Conservation (phyloP, 2,888 invertebrate species). For the Microdon myrmicae region DNA sequence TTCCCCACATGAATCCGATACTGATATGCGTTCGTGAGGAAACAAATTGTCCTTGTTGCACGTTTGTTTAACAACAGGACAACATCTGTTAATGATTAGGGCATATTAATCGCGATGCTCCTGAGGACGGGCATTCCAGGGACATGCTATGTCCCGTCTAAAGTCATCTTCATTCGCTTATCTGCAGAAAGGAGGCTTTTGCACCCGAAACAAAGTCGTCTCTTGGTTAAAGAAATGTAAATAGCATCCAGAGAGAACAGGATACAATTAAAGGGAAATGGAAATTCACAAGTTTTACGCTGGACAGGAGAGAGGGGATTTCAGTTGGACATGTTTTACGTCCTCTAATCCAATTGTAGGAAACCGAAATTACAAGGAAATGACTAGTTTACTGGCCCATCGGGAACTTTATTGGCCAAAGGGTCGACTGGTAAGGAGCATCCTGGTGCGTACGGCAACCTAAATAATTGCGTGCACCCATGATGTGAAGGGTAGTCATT, state of each 20-base stretch:
- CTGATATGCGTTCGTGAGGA: constrained; percentile 1
- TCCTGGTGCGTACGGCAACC: constrained; percentile 34
- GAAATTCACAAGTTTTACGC: constrained; percentile 22
- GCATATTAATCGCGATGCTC: constrained; percentile 48
- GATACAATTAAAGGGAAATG: constrained; percentile 15
- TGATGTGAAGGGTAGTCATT: constrained; percentile 42
- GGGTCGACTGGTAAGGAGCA: neutral
- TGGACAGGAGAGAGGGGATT: constrained; percentile 35
- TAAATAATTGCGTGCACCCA: constrained; percentile 46
- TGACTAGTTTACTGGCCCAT: constrained; percentile 21
- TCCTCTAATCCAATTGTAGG: constrained; percentile 41
- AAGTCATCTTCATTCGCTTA: constrained; percentile 17
- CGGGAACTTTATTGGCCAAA: neutral
- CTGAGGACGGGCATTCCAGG: neutral
- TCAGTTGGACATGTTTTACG: constrained; percentile 27
- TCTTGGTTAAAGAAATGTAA: constrained; percentile 36
- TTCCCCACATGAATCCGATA: no score
- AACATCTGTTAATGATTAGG: constrained; percentile 51
- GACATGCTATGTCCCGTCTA: constrained; percentile 10
- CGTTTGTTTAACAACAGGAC: constrained; percentile 52
- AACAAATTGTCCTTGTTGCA: constrained; percentile 43
- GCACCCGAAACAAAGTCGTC: constrained; percentile 44
- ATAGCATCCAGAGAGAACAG: constrained; percentile 12
- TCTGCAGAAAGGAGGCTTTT: neutral
- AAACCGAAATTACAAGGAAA: constrained; percentile 47